phyloP scores from a whole-genome alignment of 2,888 invertebrate species.

The Lasioglossum morio region DNA sequence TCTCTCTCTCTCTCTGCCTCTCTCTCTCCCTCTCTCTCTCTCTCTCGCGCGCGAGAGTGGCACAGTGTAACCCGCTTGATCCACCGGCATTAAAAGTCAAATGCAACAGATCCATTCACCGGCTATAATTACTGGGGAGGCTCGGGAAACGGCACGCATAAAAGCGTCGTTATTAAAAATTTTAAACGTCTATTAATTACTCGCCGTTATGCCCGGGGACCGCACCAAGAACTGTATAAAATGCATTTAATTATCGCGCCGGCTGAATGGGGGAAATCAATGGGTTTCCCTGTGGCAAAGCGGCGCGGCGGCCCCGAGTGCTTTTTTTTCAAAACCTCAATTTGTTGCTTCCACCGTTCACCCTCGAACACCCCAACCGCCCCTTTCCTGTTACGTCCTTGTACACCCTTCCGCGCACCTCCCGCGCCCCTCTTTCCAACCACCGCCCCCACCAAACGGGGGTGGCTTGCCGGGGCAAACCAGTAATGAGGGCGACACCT shows the following conservation, averaged over 20 bases:
- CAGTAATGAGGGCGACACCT: conserved; percentile 79
- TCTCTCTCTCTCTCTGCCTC: not conserved
- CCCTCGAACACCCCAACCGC: conserved; percentile 54
- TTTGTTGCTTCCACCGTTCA: conserved; percentile 73
- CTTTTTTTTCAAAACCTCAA: conserved; percentile 78
- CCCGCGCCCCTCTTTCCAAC: not conserved
- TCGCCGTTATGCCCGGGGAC: conserved; percentile 73
- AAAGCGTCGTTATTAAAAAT: conserved; percentile 83
- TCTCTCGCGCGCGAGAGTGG: not conserved
- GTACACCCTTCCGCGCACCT: conserved; percentile 53
- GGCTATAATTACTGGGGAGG: conserved; percentile 78
- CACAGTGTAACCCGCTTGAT: conserved; percentile 72
- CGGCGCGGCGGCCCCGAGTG: conserved; percentile 68
- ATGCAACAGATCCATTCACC: conserved; percentile 81
- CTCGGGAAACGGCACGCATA: conserved; percentile 72
- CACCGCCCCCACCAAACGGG: not conserved
- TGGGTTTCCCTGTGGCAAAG: conserved; percentile 77
- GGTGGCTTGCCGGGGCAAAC: conserved; percentile 44
- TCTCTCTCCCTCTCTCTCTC: not conserved
- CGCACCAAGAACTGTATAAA: conserved; percentile 75
- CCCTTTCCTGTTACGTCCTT: conserved; percentile 66
- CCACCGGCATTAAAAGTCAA: conserved; percentile 80
- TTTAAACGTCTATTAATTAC: conserved; percentile 83
- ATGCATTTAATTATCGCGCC: conserved; percentile 82
- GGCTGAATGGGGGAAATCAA: conserved; percentile 81